phyloP scores from a whole-genome alignment of 2,888 invertebrate genomes.

The Sipunculus nudus region DNA sequence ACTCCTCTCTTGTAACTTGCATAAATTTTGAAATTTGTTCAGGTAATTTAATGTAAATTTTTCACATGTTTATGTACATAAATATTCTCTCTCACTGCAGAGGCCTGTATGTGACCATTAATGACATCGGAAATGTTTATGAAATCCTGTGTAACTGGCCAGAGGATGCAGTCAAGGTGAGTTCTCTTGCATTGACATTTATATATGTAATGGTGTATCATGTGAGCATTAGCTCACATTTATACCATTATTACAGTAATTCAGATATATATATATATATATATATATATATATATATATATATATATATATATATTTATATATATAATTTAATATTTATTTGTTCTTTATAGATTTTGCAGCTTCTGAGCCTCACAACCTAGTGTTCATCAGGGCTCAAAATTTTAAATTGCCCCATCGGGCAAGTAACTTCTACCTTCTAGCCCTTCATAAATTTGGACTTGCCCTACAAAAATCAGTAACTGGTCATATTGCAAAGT shows the following conservation, averaged over 20 bases:
- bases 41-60: no score
- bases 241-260: neutral
- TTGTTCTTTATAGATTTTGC: no score
- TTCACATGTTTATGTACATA: no score
- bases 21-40: no score
- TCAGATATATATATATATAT: neutral
- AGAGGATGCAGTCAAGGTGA: conserved; percentile 69
- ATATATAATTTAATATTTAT: neutral
- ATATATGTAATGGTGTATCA: neutral
- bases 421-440: no score
- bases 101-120: conserved; percentile 94
- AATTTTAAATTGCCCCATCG: no score
- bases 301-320: neutral
- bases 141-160: conserved; percentile 94
- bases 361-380: no score
- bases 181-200: neutral
- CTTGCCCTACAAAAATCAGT: no score
- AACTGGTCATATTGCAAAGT: no score
- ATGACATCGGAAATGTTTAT: conserved; percentile 94
- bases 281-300: neutral
- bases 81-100: conserved; percentile 53
- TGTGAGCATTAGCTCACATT: neutral
- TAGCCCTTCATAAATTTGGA: no score
- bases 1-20: no score
- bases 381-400: no score